A percentile compares a stretch with the other conserved stretches of the same genome.
Conservation (phyloP, 2,113 vertebrate species). For the Phodopus roborovskii region DNA sequence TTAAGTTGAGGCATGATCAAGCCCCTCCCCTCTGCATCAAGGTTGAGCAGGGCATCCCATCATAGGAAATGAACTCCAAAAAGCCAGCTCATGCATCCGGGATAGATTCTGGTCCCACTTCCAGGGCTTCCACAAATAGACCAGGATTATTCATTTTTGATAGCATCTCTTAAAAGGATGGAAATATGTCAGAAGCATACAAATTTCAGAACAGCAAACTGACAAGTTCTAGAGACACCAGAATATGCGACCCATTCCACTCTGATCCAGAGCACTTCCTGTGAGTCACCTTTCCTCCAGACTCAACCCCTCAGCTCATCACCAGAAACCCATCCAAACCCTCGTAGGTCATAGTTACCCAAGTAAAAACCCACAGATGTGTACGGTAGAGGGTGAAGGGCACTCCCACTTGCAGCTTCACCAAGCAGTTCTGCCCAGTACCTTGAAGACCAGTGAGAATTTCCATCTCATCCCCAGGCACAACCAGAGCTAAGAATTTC, state of each 20-base stretch:
- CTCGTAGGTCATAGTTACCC: neutral
- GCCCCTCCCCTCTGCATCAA: too few relatives aligned
- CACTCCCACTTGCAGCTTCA: neutral
- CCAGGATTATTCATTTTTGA: neutral
- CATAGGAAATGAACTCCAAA: too few relatives aligned
- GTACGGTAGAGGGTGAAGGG: neutral
- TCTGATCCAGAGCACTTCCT: neutral
- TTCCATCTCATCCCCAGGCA: constrained; percentile 19
- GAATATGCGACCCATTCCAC: neutral
- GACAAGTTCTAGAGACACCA: neutral
- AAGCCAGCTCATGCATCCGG: too few relatives aligned
- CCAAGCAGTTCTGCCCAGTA: neutral
- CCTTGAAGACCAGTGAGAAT: neutral
- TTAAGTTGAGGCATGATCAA: too few relatives aligned
- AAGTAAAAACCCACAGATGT: neutral
- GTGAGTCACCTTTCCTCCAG: neutral
- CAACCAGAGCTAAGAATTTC: constrained; percentile 33
- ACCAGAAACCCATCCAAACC: neutral
- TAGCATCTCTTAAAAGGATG: neutral
- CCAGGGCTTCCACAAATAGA: too few relatives aligned
- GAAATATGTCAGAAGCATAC: neutral
- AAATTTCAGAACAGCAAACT: neutral
- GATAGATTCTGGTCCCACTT: too few relatives aligned
- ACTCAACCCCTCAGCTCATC: neutral
- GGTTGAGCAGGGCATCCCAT: too few relatives aligned